A percentile compares a stretch with the other conserved stretches of the same genome.
phyloP scores from a whole-genome alignment of 2,888 invertebrate species.

The Heliconius ismenius region DNA sequence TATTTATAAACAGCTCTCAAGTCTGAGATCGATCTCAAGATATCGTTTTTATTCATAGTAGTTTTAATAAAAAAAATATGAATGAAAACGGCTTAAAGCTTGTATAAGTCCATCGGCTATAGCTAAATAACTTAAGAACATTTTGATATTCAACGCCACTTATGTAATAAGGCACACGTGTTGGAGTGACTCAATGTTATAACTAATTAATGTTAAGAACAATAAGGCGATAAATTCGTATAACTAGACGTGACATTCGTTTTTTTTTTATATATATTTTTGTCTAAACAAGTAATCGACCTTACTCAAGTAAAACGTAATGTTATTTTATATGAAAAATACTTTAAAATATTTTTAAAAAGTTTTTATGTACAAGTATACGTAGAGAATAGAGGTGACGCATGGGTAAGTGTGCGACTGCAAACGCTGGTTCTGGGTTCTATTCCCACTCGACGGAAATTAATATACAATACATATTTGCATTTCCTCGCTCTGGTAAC shows the following conservation, averaged over 20 bases:
- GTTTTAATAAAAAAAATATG: too few relatives aligned
- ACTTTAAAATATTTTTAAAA: neutral
- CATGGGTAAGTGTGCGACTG: too few relatives aligned
- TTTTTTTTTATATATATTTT: neutral
- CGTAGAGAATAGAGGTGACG: too few relatives aligned
- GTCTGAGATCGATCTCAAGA: too few relatives aligned
- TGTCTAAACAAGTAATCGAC: neutral
- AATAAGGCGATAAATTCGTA: neutral
- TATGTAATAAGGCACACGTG: slow-evolving; percentile 17
- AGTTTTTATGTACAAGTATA: neutral
- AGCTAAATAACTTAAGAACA: neutral
- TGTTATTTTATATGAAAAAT: neutral
- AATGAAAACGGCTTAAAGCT: neutral
- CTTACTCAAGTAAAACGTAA: neutral
- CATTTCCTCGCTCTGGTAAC: too few relatives aligned
- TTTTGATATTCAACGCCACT: slow-evolving; percentile 1
- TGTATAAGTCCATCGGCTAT: neutral
- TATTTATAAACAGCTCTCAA: too few relatives aligned
- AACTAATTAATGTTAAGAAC: slow-evolving; percentile 9
- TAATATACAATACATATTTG: too few relatives aligned
- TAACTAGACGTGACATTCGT: neutral
- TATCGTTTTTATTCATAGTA: too few relatives aligned
- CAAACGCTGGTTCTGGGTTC: too few relatives aligned
- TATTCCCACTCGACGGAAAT: too few relatives aligned
- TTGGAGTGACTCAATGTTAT: neutral